phyloP scores from a whole-genome alignment of 2,797 vertebrate genomes.

The Sus cebifrons region DNA sequence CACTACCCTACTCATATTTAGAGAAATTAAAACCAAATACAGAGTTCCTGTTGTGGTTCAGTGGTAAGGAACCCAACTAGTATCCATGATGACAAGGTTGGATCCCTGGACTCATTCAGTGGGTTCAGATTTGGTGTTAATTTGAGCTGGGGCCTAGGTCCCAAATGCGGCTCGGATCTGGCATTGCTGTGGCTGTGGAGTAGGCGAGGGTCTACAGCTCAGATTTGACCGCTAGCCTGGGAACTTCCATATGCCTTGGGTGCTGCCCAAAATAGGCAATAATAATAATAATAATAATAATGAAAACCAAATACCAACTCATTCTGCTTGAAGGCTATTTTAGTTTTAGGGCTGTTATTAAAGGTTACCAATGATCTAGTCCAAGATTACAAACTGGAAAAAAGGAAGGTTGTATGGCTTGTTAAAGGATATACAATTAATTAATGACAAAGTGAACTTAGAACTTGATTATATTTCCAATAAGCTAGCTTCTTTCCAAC shows the following conservation, averaged over 20 bases:
- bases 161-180: no score
- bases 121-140: no score
- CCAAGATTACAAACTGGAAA: constrained; percentile 15
- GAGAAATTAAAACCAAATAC: constrained; percentile 63
- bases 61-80: no score
- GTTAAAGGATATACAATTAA: not conserved
- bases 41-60: not conserved
- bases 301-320: not conserved
- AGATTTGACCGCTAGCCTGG: no score
- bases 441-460: constrained; percentile 23
- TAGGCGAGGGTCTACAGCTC: no score
- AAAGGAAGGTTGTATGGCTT: not conserved
- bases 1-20: not conserved
- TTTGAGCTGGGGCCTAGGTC: no score
- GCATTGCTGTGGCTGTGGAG: no score
- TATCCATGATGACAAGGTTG: no score
- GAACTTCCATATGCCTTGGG: no score
- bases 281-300: no score
- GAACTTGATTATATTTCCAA: not conserved
- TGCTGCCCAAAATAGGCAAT: no score
- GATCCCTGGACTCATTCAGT: no score
- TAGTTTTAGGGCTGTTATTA: not conserved
- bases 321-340: constrained; percentile 1
- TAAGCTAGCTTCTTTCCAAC: constrained; percentile 29
- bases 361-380: constrained; percentile 1